Evolutionary conservation across 2,797 vertebrate genomes (phyloP).

Genomic region (Diplodus sargus): DNA sequence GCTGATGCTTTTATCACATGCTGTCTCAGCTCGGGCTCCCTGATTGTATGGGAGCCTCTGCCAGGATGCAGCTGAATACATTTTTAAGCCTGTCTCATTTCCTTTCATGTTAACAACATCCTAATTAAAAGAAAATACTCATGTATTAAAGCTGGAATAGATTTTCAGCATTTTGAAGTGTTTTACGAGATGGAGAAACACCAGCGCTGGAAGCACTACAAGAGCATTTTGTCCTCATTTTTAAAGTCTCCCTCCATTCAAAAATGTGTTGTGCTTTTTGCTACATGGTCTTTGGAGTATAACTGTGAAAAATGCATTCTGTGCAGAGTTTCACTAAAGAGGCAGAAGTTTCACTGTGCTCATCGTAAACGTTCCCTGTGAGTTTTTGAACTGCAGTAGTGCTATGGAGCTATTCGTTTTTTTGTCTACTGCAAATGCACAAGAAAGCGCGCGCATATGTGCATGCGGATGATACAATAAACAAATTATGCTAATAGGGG

Average conservation of each 20-base stretch:
- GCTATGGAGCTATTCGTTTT: too few relatives aligned
- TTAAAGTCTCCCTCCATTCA: neutral
- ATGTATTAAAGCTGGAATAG: slow-evolving; percentile 3
- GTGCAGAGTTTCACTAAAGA: neutral
- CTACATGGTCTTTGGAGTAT: neutral
- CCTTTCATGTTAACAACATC: slow-evolving; percentile 36
- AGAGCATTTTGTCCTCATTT: neutral
- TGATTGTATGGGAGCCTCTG: slow-evolving; percentile 43
- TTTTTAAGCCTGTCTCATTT: slow-evolving; percentile 33
- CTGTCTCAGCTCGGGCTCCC: slow-evolving; percentile 32
- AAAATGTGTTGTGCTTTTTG: neutral
- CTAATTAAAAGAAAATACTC: neutral
- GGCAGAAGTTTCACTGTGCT: neutral
- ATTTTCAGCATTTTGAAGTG: slow-evolving; percentile 1
- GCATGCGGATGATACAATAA: too few relatives aligned
- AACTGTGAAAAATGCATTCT: neutral
- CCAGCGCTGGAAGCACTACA: neutral
- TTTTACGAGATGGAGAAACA: neutral
- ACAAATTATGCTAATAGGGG: too few relatives aligned
- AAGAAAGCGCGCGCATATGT: too few relatives aligned
- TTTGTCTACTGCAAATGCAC: too few relatives aligned
- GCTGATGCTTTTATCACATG: slow-evolving; percentile 64
- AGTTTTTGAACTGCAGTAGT: neutral
- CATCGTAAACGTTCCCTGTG: neutral
- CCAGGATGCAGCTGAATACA: slow-evolving; percentile 17